phyloP scores from a whole-genome alignment of 2,113 vertebrate genomes.

The Hepsetus odoe region DNA sequence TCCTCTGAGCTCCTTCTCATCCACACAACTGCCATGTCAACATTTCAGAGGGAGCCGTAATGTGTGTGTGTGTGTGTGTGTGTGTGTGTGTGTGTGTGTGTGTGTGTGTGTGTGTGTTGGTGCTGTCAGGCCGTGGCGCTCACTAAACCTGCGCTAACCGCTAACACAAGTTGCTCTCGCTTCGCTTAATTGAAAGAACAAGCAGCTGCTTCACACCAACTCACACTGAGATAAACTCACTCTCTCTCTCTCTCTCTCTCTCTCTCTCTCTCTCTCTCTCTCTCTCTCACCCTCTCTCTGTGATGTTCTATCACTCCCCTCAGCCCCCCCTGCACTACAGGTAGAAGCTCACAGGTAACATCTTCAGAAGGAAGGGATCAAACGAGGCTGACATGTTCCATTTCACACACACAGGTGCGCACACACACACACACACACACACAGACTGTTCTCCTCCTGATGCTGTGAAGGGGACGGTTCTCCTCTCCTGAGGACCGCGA shows the following conservation, averaged over 20 bases:
- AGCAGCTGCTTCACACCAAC: constrained; percentile 27
- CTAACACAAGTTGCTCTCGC: constrained; percentile 1
- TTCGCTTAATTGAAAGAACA: constrained; percentile 45
- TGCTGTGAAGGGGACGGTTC: too few relatives aligned
- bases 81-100: background rate
- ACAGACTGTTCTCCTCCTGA: too few relatives aligned
- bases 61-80: background rate
- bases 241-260: background rate
- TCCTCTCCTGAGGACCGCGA: background rate
- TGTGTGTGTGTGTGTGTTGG: background rate
- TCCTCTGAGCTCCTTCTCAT: too few relatives aligned
- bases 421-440: constrained; percentile 3
- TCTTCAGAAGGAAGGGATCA: background rate
- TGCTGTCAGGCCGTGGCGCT: constrained; percentile 19
- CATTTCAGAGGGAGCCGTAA: too few relatives aligned
- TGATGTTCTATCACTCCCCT: background rate
- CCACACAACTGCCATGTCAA: too few relatives aligned
- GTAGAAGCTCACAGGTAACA: background rate
- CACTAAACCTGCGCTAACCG: constrained; percentile 12
- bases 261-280: constrained; percentile 13
- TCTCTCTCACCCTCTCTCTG: constrained; percentile 10
- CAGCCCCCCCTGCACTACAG: background rate
- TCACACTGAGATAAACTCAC: constrained; percentile 23
- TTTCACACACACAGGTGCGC: background rate
- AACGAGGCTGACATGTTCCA: background rate